These are phyloP conservation scores for Solea solea DNA, from an alignment of 2,113 vertebrate genomes.

Conservation along the genomic window DNA sequence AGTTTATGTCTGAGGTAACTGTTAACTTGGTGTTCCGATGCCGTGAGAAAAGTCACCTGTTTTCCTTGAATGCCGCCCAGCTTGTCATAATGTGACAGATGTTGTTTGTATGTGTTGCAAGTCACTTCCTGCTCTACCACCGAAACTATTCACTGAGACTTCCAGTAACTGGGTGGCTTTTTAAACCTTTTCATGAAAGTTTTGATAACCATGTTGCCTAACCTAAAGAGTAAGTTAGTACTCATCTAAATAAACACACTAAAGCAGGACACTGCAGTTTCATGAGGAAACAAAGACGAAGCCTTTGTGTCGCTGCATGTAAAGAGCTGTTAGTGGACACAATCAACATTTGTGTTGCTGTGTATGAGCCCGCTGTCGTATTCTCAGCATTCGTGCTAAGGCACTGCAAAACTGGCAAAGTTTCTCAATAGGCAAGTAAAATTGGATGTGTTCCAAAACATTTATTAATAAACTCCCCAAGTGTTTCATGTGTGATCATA, in stretches of 20 bases:
- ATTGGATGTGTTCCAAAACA: too few relatives aligned
- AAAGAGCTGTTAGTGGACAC: background rate
- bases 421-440: too few relatives aligned
- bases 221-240: background rate
- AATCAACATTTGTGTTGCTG: background rate
- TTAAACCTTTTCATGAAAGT: too few relatives aligned
- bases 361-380: background rate
- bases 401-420: background rate
- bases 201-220: too few relatives aligned
- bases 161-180: constrained; percentile 7
- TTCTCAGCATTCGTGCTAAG: background rate
- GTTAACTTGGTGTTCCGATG: constrained; percentile 67
- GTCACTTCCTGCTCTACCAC: constrained; percentile 49
- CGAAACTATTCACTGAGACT: constrained; percentile 15
- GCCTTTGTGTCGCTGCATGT: background rate
- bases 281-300: background rate
- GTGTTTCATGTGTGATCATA: too few relatives aligned
- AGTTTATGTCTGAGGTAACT: constrained; percentile 74
- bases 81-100: constrained; percentile 58
- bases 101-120: constrained; percentile 31
- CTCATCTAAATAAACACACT: background rate
- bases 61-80: constrained; percentile 48
- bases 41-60: constrained; percentile 71
- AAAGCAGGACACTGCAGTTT: background rate
- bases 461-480: too few relatives aligned